phyloP scores from a whole-genome alignment of 2,113 vertebrate species.

The Sebastes fasciatus region DNA sequence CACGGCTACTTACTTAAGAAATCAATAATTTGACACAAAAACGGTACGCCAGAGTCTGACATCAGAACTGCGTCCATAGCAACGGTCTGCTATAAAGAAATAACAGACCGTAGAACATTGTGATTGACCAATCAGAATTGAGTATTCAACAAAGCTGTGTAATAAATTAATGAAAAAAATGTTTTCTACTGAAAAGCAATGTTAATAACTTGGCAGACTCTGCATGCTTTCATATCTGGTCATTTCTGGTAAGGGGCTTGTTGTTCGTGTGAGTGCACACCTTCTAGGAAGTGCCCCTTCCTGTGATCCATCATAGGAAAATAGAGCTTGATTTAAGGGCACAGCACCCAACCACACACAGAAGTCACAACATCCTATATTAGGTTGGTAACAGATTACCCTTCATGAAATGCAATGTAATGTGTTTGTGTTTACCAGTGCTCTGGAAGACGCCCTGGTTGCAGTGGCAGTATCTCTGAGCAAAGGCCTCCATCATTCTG shows the following conservation, averaged over 20 bases:
- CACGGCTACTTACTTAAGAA: too few species aligned
- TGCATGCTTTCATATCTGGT: not conserved
- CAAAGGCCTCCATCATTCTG: constrained; percentile 96
- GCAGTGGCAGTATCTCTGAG: constrained; percentile 92
- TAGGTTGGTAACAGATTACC: too few species aligned
- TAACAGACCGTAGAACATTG: too few species aligned
- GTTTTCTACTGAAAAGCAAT: not conserved
- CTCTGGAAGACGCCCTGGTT: constrained; percentile 93
- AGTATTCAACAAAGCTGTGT: too few species aligned
- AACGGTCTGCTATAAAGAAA: too few species aligned
- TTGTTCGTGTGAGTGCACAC: constrained; percentile 1
- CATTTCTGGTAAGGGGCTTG: constrained; percentile 27
- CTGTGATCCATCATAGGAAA: constrained; percentile 7
- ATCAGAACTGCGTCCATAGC: too few species aligned
- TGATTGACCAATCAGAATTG: too few species aligned
- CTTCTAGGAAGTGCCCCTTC: constrained; percentile 15
- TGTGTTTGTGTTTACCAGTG: constrained; percentile 82
- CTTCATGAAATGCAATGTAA: not conserved
- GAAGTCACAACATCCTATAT: not conserved
- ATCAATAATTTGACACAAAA: too few species aligned
- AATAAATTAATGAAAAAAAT: not conserved
- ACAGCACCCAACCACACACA: not conserved
- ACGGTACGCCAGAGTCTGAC: too few species aligned
- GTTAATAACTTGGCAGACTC: not conserved
- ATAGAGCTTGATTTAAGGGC: not conserved